Evolutionary conservation across 2,888 invertebrate species (phyloP).

Genomic region (Oscheius myriophilus): DNA sequence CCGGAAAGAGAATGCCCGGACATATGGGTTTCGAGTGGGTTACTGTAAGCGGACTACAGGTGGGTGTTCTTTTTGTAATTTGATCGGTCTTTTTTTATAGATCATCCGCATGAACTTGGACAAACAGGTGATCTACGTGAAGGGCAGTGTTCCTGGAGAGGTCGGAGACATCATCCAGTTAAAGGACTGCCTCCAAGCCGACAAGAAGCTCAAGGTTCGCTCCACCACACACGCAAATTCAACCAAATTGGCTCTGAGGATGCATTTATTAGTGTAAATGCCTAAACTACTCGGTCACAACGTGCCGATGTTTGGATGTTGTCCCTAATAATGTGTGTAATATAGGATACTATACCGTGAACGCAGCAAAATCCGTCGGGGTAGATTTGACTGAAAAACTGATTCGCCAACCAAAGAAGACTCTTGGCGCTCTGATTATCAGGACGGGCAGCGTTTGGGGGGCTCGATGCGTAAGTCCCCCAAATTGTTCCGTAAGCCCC

Average conservation of each 20-base stretch:
- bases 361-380: no score
- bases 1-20: constrained; percentile 68
- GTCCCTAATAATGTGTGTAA: no score
- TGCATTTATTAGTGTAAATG: not conserved
- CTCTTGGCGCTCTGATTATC: no score
- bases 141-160: constrained; percentile 67
- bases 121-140: constrained; percentile 68
- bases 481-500: no score
- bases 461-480: no score
- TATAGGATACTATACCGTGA: no score
- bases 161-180: constrained; percentile 61
- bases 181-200: constrained; percentile 60
- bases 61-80: constrained; percentile 9
- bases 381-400: no score
- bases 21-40: constrained; percentile 70
- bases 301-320: no score
- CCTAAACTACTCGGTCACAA: no score
- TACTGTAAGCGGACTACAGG: constrained; percentile 62
- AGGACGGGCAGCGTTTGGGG: no score
- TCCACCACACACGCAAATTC: not conserved
- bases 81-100: constrained; percentile 22
- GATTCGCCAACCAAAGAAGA: no score
- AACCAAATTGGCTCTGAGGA: no score
- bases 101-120: constrained; percentile 67
- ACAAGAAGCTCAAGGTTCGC: constrained; percentile 52